Evolutionary conservation across 1,140 invertebrate genomes (phyloP), one percentile per base, ranked within the genome.

Genomic region (Ceratina calcarata): DNA sequence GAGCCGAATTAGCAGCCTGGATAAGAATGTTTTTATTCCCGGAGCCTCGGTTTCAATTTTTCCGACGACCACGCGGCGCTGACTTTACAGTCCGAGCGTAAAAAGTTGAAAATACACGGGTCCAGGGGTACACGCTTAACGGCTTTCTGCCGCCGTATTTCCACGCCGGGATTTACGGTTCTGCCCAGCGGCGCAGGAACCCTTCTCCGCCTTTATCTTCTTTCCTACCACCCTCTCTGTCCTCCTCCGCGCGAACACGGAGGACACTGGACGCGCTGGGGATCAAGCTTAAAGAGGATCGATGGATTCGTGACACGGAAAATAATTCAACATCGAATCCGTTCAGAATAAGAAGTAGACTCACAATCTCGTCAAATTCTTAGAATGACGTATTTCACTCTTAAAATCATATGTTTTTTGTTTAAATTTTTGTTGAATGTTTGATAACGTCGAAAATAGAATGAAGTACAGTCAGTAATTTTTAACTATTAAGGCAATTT

Each of bases 271-370:
- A 62, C 60, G 60, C 18, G 37, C 3, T 20, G 27, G 8, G 22
- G 20, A 70, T 65, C 67, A 15, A 24, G 3, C 20, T 74, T 82
- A 69, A 80, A 80, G 51, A 18, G 66, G 24, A 58, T 82, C 58
- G 51, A 58, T 32, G 45, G 20, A 4, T 53, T 7, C 18, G 57
- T 27, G 77, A 22, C 22, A 49, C 32, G 55, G 37, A 61, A 72
- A 72, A 24, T 16, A 22, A 61, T 58, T 20, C 18, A 24, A 8
- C 27, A 32, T 32, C 53, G 53, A 18, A 15, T 55, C 53, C 53
- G 53, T 15, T 7, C 12, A 55, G 8, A 55, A 55, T 15, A 15
- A 15, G n/a, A 32, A 32, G 27, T 32, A 32, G 27, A 32, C 3
- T 2, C 4, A 57, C 10, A 57, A 57, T 57, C 37, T 10, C 8